Evolutionary conservation across 2,113 vertebrate genomes (phyloP).

Genomic region (Canis aureus): DNA sequence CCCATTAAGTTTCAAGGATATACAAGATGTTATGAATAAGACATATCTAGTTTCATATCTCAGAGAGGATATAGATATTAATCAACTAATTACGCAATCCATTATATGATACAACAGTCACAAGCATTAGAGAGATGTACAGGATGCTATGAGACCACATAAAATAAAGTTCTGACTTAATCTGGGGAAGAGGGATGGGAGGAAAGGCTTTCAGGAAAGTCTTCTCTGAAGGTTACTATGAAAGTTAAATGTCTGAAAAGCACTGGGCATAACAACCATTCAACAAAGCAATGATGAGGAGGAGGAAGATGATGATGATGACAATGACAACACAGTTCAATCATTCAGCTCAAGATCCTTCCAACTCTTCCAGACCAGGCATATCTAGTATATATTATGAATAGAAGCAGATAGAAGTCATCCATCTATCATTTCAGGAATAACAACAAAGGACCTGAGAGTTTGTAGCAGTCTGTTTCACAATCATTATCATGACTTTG

Average conservation of each 20-base stretch:
- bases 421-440: neutral
- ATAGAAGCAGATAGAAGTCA: neutral
- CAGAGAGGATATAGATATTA: neutral
- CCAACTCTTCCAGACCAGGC: neutral
- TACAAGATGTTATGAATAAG: neutral
- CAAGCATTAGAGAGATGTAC: neutral
- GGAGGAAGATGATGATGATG: neutral
- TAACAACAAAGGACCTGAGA: neutral
- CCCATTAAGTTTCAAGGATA: neutral
- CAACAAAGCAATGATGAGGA: neutral
- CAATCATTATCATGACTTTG: neutral
- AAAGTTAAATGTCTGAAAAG: neutral
- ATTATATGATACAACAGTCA: neutral
- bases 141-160: neutral
- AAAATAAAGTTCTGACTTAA: conserved; percentile 29
- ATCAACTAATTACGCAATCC: neutral
- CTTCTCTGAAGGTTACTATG: neutral
- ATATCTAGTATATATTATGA: neutral
- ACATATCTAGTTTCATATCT: neutral
- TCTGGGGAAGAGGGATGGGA: neutral
- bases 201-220: neutral
- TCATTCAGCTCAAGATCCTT: neutral
- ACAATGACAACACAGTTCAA: neutral
- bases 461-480: too few species aligned
- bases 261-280: neutral